Evolutionary conservation across 2,797 vertebrate genomes (phyloP), one percentile per base, ranked within the genome.

Genomic region (Yasuhikotakia modesta): DNA sequence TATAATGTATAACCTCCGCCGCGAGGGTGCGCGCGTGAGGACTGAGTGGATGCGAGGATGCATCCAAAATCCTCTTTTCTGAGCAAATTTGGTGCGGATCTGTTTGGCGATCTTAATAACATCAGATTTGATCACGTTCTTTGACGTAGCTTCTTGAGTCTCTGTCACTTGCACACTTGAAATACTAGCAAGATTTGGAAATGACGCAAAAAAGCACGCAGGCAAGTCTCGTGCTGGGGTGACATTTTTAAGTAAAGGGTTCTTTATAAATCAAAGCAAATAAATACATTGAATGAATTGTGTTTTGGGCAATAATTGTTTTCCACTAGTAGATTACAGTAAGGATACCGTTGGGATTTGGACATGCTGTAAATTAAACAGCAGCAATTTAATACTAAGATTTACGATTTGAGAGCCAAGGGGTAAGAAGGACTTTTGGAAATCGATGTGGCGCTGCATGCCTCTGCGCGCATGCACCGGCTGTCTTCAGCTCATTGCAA

Each of bases 1-100:
- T 79, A 86, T 84, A 72, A 85, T 86, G 80, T 75, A 83, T 84
- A 53, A 69, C 76, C 75, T 78, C 72, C 63, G 53, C 82, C 71
- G 71, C 68, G 81, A 82, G 77, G 79, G 83, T 83, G 80, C 79
- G 79, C 80, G 72, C 78, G 68, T 68, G 75, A 58, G 57, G 61
- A 22, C 74, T 66, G 11, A 78, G 64, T 65, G 73, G 58, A 70
- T 63, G 67, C 39, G 68, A 73, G 32, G 30, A 53, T 48, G 57
- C 65, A 58, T 57, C 52, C 64, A 21, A 27, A 61, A n/a, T 17
- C 30, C 22, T 32, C 16, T 61, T 52, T n/a, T 48, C 39, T 30
- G 21, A 67, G 45, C 17, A 19, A 35, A 70, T 67, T 32, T 66
- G 21, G 13, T 45, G 17, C 27, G 50, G 16, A 39, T 61, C 50